These are phyloP conservation scores for Manis pentadactyla DNA, from an alignment of 2,797 vertebrate genomes.

Conservation along the genomic window DNA sequence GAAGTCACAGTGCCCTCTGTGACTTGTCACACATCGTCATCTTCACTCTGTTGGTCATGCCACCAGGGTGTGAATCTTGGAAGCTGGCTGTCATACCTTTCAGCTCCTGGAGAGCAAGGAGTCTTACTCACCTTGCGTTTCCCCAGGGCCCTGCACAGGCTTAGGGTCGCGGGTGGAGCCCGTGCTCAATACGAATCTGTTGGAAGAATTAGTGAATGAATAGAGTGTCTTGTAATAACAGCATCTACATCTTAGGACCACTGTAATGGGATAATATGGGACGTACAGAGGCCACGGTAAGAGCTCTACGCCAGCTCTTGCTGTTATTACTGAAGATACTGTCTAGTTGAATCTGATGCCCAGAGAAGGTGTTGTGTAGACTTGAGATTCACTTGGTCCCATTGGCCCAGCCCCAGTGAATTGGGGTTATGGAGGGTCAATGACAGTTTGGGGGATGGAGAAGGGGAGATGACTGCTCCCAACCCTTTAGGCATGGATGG, in stretches of 20 bases:
- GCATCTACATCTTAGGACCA: neutral
- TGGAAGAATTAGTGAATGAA: neutral
- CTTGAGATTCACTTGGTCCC: neutral
- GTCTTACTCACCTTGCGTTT: neutral
- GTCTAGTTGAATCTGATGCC: neutral
- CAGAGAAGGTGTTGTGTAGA: neutral
- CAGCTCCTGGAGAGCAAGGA: neutral
- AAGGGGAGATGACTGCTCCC: too few species aligned
- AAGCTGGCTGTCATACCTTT: neutral
- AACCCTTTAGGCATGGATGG: neutral
- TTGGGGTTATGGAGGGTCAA: accelerated
- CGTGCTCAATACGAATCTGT: too few species aligned
- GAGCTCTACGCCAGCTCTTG: neutral
- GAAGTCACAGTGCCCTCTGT: neutral
- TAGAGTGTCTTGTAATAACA: neutral
- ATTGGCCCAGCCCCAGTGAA: neutral
- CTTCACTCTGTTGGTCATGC: neutral
- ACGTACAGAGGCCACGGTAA: accelerated
- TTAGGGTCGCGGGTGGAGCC: neutral
- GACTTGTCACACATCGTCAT: accelerated
- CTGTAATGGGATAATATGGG: neutral
- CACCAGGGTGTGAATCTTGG: neutral
- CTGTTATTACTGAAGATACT: accelerated
- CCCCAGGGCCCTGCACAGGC: neutral
- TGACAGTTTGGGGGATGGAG: neutral